Conservation (phyloP, 1,140 invertebrate species). For the Ceratitis capitata region DNA sequence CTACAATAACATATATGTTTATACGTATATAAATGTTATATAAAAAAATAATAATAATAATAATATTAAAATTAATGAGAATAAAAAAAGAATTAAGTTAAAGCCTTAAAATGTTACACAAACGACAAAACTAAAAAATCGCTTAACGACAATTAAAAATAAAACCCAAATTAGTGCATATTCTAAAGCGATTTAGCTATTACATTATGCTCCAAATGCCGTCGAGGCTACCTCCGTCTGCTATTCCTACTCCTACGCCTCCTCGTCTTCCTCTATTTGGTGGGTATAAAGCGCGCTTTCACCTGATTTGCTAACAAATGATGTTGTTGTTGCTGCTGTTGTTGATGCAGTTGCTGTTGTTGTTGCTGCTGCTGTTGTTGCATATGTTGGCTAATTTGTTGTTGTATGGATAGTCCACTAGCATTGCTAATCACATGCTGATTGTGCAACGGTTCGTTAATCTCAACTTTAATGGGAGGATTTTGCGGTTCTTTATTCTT, state of each 20-base stretch:
- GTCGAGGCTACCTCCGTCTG: no score
- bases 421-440: conserved; percentile 62
- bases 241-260: not conserved
- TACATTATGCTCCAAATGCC: no score
- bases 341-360: conserved; percentile 45
- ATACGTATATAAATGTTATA: no score
- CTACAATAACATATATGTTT: no score
- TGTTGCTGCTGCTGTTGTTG: conserved; percentile 52
- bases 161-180: not conserved
- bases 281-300: conserved; percentile 61
- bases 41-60: not conserved
- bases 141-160: not conserved
- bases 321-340: conserved; percentile 49
- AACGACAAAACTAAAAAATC: not conserved
- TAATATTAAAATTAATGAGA: not conserved
- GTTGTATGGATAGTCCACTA: conserved; percentile 61
- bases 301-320: conserved; percentile 54
- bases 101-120: not conserved
- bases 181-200: not conserved
- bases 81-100: not conserved
- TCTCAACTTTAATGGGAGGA: conserved; percentile 59
- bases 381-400: conserved; percentile 63
- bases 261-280: not conserved
- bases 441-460: conserved; percentile 61
- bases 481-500: conserved; percentile 57